Evolutionary conservation across 2,797 vertebrate species (phyloP), one percentile per base, ranked within the genome.

Genomic region (Scarus forsteni): DNA sequence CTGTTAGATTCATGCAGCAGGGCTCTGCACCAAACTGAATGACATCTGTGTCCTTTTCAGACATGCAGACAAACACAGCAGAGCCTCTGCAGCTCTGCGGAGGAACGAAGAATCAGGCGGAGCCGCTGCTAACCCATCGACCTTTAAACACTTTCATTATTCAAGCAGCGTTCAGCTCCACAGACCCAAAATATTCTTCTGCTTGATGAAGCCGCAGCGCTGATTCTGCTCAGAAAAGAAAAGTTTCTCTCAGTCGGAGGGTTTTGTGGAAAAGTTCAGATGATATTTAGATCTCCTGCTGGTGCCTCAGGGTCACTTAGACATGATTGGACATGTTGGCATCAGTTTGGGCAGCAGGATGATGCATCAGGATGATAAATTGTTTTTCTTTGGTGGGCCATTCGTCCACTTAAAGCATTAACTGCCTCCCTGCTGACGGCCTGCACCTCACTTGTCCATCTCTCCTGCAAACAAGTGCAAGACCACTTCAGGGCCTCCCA

Each of bases 1-100:
- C 15, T 53, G 5, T 38, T 10, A 16, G 8, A 6, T 16, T 58
- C 13, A 0, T 59, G 52, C 60, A 39, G 52, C 55, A 27, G 10
- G 36, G 53, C 39, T 60, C n/a, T 62, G 53, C 53, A 66, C 59
- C 50, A 60, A 62, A 34, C 36, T 72, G 39, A 65, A 45, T 58
- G 49, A 55, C 46, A 49, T 46, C 8, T 19, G 45, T 73, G 70
- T 77, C 51, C 55, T 65, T 74, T 77, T 65, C 46, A 80, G 66
- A 58, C 35, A 53, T 44, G 44, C 72, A 79, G 40, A 67, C 38
- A 71, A 40, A 78, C 15, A 56, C 43, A 74, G 8, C 54, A 2
- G 0, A 56, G 43, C 18, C 9, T 19, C 44, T 46, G 8, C 51
- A 51, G 62, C 60, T 34, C 49, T 51, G 19, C 49, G 13, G 49